These are phyloP conservation scores for Drosophila bunnanda DNA, from an alignment of 2,888 invertebrate genomes.

Conservation along the genomic window DNA sequence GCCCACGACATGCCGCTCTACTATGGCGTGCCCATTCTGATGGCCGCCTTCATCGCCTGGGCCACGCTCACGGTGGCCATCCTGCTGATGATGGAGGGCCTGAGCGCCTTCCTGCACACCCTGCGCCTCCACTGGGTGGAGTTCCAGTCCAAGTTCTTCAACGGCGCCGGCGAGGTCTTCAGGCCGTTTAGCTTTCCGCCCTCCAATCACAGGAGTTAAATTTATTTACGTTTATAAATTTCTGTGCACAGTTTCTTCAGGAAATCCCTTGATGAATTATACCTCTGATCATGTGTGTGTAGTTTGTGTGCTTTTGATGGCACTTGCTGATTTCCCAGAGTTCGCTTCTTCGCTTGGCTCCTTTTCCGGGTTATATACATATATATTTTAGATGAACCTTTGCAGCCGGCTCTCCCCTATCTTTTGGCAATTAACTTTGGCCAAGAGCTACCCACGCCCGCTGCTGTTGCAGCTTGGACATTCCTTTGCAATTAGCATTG, in stretches of 20 bases:
- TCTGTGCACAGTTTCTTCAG: background rate
- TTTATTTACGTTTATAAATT: background rate
- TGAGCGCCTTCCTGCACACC: constrained; percentile 99
- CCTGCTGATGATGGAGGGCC: constrained; percentile 98
- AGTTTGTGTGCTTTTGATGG: background rate
- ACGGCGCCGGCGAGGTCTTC: constrained; percentile 91
- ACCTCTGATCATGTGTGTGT: background rate
- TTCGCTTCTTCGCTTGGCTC: background rate
- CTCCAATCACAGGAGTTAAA: constrained; percentile 59
- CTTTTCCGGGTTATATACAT: background rate
- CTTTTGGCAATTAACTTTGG: constrained; percentile 55
- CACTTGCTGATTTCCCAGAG: background rate
- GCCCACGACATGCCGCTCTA: constrained; percentile 84
- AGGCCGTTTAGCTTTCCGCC: constrained; percentile 92
- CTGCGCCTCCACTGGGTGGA: constrained; percentile 99
- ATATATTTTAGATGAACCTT: constrained; percentile 19
- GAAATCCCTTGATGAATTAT: no score
- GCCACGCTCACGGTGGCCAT: constrained; percentile 95
- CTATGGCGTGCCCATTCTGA: constrained; percentile 88
- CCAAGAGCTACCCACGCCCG: constrained; percentile 58
- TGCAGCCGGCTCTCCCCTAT: constrained; percentile 21
- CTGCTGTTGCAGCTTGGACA: constrained; percentile 54
- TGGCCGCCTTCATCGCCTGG: constrained; percentile 95
- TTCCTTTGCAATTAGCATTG: constrained; percentile 77
- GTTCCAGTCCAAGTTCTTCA: constrained; percentile 98